Evolutionary conservation across 2,797 vertebrate species (phyloP), one percentile per base, ranked within the genome.

Genomic region (Mus minutoides): DNA sequence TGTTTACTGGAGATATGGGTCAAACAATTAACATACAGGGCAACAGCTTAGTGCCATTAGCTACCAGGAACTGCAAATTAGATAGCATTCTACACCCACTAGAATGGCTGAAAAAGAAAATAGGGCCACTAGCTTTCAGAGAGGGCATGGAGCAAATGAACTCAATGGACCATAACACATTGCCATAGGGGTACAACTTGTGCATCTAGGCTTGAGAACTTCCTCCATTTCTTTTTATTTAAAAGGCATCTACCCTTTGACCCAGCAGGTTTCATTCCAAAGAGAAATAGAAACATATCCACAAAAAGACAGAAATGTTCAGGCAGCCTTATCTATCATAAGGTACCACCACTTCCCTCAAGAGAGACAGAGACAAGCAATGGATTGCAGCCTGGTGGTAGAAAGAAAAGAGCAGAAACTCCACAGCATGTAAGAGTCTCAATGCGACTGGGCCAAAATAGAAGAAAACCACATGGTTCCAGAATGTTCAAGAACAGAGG

Each of bases 161-260:
- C 24, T 19, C 13, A 24, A 16, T 21, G 40, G n/a, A 34, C 31
- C 54, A 0, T 12, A 1, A 9, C 2, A 0, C 1, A 2, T 46
- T 0, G 67, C 34, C 5, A 4, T 2, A 6, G 29, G 14, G 2
- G 13, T 13, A 3, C 29, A 2, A 19, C 10, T 6, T 8, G 0
- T 21, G 0, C 3, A 0, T 69, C 52, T 37, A 24, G 62, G 34
- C 14, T 7, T 34, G 43, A 54, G 54, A 79, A 0, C 24, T 21
- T 21, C 37, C 37, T 58, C 29, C 2, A 6, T 40, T 31, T 13
- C 16, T 91, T 43, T 75, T 40, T 13, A 16, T 11, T 82, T 21
- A 60, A 82, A 31, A 24, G 22, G 7, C 3, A 19, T 31, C 58
- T 14, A 34, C 17, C 37, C 90, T 46, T 0, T 71, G 87, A 71